Conservation (phyloP, 2,888 invertebrate species). For the Slavum lentiscoides region DNA sequence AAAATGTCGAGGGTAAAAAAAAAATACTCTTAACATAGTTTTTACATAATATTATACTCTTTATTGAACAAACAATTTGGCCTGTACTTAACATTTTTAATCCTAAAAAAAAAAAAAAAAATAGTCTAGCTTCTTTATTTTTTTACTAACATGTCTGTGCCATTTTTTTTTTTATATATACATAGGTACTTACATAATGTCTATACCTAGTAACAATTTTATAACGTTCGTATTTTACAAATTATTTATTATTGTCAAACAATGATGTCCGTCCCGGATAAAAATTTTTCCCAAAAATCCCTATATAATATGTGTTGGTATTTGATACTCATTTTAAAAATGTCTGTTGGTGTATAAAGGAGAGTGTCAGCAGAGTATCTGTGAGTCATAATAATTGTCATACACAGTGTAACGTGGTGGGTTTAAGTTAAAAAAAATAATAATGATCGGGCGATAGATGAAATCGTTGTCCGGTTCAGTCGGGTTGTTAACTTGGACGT, state of each 20-base stretch:
- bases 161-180: constrained; percentile 35
- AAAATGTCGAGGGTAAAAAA: neutral
- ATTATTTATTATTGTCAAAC: constrained; percentile 38
- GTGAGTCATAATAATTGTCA: neutral
- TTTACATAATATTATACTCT: constrained; percentile 19
- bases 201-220: constrained; percentile 37
- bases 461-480: too few relatives aligned
- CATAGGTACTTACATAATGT: constrained; percentile 24
- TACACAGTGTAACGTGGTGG: neutral
- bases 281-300: constrained; percentile 37
- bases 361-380: neutral
- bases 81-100: constrained; percentile 51
- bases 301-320: neutral
- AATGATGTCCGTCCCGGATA: constrained; percentile 41
- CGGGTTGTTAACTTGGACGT: neutral
- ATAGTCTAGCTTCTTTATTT: constrained; percentile 52
- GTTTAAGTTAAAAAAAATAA: neutral
- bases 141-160: constrained; percentile 53
- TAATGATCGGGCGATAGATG: neutral
- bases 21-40: constrained; percentile 13
- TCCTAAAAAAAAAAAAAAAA: constrained; percentile 12
- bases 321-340: constrained; percentile 37
- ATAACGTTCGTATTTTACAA: constrained; percentile 34
- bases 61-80: constrained; percentile 39
- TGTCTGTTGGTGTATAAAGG: neutral